Evolutionary conservation across 2,113 vertebrate species (phyloP).

Genomic region (Pachycephala philippinensis): DNA sequence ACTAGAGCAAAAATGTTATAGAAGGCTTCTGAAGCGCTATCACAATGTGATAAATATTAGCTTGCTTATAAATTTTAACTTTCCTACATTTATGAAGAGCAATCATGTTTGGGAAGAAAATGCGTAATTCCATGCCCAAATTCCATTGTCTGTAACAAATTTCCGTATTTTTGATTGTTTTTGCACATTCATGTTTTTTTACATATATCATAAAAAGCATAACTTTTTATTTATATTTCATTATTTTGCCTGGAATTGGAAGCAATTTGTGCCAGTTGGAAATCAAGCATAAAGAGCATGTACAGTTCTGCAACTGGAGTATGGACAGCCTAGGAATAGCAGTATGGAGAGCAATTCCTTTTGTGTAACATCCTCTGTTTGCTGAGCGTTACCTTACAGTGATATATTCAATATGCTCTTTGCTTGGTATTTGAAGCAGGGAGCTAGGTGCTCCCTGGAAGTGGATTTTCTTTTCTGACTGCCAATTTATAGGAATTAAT

Average conservation of each 20-base stretch:
- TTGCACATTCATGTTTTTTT: neutral
- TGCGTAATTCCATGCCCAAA: neutral
- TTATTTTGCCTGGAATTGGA: neutral
- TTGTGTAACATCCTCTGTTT: neutral
- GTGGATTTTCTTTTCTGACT: slow-evolving; percentile 49
- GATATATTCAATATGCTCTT: slow-evolving; percentile 7
- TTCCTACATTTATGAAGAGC: neutral
- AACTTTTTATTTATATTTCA: neutral
- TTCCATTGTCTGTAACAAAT: neutral
- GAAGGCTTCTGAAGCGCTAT: neutral
- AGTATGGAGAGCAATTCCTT: neutral
- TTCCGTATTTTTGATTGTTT: neutral
- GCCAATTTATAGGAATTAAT: slow-evolving; percentile 72
- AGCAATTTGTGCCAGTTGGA: neutral
- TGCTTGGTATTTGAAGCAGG: neutral
- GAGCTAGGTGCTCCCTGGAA: slow-evolving; percentile 16
- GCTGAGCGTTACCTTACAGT: neutral
- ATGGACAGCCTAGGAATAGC: neutral
- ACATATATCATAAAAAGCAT: neutral
- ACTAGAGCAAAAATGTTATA: neutral
- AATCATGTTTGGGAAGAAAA: neutral
- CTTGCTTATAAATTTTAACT: neutral
- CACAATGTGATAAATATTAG: neutral
- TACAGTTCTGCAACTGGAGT: neutral
- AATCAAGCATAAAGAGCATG: neutral